These are phyloP conservation scores for Brassicogethes aeneus DNA, from an alignment of 2,888 invertebrate genomes.

Conservation along the genomic window DNA sequence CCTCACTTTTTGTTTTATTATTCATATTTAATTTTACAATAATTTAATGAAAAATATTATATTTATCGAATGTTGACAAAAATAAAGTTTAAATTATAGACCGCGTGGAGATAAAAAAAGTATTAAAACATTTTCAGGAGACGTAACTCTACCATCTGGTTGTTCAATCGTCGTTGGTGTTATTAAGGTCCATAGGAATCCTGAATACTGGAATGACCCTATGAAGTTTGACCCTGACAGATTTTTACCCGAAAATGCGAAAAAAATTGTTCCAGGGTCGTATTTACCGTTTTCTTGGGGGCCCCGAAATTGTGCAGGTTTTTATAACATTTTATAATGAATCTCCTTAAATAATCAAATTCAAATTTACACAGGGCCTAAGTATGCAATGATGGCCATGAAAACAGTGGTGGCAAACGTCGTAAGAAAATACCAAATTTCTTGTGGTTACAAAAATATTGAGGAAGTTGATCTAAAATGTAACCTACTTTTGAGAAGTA, in stretches of 20 bases:
- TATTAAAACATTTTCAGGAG: too few species aligned
- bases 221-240: slow-evolving; percentile 50
- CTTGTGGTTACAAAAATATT: slow-evolving; percentile 22
- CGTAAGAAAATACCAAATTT: slow-evolving; percentile 20
- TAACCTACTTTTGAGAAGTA: slow-evolving; percentile 24
- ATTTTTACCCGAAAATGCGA: slow-evolving; percentile 45
- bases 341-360: too few species aligned
- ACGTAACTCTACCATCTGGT: slow-evolving; percentile 23
- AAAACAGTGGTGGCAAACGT: slow-evolving; percentile 20
- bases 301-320: slow-evolving; percentile 43
- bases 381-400: slow-evolving; percentile 24
- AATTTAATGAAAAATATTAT: too few species aligned
- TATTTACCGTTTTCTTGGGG: slow-evolving; percentile 45
- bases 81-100: too few species aligned
- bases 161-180: slow-evolving; percentile 38
- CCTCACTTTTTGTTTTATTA: too few species aligned
- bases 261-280: slow-evolving; percentile 41
- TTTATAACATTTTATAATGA: too few species aligned
- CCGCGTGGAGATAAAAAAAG: too few species aligned
- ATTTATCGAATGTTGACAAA: too few species aligned
- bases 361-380: too few species aligned
- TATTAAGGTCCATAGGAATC: slow-evolving; percentile 42
- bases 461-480: slow-evolving; percentile 24
- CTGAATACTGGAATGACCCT: slow-evolving; percentile 47
- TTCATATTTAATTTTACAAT: too few species aligned